These are phyloP conservation scores for Drosophila percnosoma DNA, from an alignment of 2,888 invertebrate genomes.

Conservation along the genomic window DNA sequence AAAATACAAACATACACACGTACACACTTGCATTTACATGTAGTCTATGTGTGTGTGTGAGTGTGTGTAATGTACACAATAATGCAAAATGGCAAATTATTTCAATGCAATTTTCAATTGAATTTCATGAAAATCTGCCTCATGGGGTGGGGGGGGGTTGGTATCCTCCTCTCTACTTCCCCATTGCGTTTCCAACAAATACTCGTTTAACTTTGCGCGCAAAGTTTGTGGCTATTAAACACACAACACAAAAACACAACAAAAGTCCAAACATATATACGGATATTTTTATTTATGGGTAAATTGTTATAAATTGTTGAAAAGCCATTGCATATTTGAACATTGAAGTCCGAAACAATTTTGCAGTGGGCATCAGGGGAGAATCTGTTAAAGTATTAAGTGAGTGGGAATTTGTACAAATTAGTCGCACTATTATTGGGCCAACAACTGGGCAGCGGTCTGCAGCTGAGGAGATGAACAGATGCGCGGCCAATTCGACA, in stretches of 20 bases:
- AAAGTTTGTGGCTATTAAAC: slow-evolving; percentile 31
- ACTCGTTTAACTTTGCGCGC: slow-evolving; percentile 7
- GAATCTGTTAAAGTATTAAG: slow-evolving; percentile 40
- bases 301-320: slow-evolving; percentile 30
- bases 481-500: not conserved
- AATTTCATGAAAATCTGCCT: slow-evolving; percentile 48
- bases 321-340: slow-evolving; percentile 18
- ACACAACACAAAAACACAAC: slow-evolving; percentile 12
- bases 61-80: slow-evolving; percentile 37
- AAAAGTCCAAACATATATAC: not conserved
- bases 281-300: slow-evolving; percentile 13
- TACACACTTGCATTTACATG: not conserved
- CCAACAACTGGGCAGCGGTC: not conserved
- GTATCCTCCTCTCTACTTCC: not conserved
- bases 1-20: slow-evolving; percentile 21
- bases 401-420: slow-evolving; percentile 46
- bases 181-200: slow-evolving; percentile 13
- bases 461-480: not conserved
- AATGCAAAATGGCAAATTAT: slow-evolving; percentile 64
- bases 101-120: slow-evolving; percentile 69
- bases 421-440: slow-evolving; percentile 36
- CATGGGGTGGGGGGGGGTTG: too few species aligned
- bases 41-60: not conserved
- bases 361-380: slow-evolving; percentile 22
- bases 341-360: slow-evolving; percentile 23